Percentiles rank a stretch among this genome's conserved stretches.
These are phyloP conservation scores for Linnaemya tessellans DNA, from an alignment of 2,888 invertebrate species.

Conservation along the genomic window DNA sequence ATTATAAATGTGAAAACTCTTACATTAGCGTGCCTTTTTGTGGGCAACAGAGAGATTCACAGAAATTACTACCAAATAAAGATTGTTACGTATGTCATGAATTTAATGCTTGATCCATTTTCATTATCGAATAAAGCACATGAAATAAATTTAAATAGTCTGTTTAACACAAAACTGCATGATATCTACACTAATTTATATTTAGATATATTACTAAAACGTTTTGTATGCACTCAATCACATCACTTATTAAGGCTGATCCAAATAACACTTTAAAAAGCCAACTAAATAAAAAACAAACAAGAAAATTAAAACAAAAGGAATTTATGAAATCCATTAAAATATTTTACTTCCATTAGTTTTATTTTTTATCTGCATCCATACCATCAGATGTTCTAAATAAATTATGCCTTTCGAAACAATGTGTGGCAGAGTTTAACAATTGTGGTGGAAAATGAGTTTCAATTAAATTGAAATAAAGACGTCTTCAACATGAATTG, in stretches of 20 bases:
- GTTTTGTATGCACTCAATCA: conserved; percentile 50
- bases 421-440: conserved; percentile 42
- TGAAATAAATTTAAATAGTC: not conserved
- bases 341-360: conserved; percentile 51
- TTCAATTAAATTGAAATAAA: conserved; percentile 67
- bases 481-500: conserved; percentile 40
- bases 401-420: conserved; percentile 51
- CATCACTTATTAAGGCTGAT: conserved; percentile 63
- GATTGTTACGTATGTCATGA: too few species aligned
- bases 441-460: conserved; percentile 53
- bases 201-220: conserved; percentile 30
- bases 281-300: conserved; percentile 30
- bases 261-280: conserved; percentile 59
- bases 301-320: conserved; percentile 31
- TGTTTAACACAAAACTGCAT: not conserved
- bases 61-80: too few species aligned
- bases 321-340: conserved; percentile 69
- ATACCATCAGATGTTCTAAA: conserved; percentile 62
- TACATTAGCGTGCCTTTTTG: too few species aligned
- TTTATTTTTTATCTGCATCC: conserved; percentile 27
- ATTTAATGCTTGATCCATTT: not conserved
- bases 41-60: too few species aligned
- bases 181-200: too few species aligned
- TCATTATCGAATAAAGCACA: not conserved
- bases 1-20: too few species aligned